Percentiles rank a stretch among this genome's conserved stretches.
These are phyloP conservation scores for Platycercus adscitus DNA, from an alignment of 2,113 vertebrate genomes.

Conservation along the genomic window DNA sequence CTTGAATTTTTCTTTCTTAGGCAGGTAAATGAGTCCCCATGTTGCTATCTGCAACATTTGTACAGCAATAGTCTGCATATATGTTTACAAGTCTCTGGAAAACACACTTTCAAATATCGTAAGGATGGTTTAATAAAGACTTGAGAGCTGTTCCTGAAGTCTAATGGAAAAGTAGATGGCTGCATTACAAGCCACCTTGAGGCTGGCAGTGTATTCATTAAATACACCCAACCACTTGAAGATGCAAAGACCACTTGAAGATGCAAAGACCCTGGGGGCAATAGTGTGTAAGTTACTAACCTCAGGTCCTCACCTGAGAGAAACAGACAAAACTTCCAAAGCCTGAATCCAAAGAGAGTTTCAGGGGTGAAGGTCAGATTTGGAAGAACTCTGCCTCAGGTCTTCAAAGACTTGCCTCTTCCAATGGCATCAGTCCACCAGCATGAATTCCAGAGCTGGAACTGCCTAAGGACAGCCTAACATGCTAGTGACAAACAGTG, in stretches of 20 bases:
- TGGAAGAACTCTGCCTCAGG: neutral
- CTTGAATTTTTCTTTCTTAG: neutral
- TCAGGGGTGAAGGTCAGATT: neutral
- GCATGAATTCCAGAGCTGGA: neutral
- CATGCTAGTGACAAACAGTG: neutral
- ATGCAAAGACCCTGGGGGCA: neutral
- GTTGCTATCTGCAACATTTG: neutral
- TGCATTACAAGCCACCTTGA: neutral
- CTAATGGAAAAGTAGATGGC: neutral
- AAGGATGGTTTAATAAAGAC: neutral
- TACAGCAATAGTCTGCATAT: neutral
- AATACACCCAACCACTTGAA: accelerated
- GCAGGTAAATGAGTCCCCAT: neutral
- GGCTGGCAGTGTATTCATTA: neutral
- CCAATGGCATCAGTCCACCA: neutral
- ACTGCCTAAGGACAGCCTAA: neutral
- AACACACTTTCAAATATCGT: neutral
- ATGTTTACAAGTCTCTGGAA: neutral
- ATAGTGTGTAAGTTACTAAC: neutral
- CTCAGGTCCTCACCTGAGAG: neutral
- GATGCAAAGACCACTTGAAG: neutral
- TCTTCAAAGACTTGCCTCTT: neutral
- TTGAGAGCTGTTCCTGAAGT: neutral
- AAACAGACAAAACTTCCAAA: neutral
- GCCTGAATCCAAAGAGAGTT: neutral